phyloP scores from a whole-genome alignment of 2,113 vertebrate genomes.

The Sylvicapra grimmia region DNA sequence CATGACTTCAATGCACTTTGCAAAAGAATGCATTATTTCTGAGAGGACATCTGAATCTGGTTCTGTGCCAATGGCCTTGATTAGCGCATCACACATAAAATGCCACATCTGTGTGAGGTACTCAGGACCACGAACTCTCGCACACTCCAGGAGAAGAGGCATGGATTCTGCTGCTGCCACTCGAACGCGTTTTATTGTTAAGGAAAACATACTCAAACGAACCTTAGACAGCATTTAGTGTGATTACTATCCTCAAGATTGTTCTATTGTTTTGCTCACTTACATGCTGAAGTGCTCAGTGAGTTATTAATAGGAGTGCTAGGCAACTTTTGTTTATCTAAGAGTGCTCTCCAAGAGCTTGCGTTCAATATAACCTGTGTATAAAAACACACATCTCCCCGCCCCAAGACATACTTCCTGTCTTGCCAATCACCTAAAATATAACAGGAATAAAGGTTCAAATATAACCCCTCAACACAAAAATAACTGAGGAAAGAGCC shows the following conservation, averaged over 20 bases:
- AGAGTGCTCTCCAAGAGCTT: not conserved
- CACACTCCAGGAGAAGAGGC: constrained; percentile 96
- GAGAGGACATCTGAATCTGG: constrained; percentile 97
- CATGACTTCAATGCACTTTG: constrained; percentile 98
- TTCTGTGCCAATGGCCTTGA: constrained; percentile 97
- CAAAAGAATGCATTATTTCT: constrained; percentile 99
- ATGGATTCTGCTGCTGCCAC: constrained; percentile 97
- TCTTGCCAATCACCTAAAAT: not conserved
- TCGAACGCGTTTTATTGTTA: constrained; percentile 88
- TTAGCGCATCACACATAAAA: constrained; percentile 98
- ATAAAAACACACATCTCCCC: not conserved
- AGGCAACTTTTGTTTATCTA: not conserved
- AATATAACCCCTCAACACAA: not conserved
- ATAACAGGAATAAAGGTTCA: not conserved
- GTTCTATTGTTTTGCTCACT: not conserved
- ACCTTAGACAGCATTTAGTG: not conserved
- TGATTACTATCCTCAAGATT: not conserved
- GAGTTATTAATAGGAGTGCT: not conserved
- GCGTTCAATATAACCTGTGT: not conserved
- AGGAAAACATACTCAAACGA: constrained; percentile 70
- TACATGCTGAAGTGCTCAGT: not conserved
- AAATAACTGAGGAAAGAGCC: not conserved
- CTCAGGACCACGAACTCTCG: constrained; percentile 91
- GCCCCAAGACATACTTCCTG: not conserved
- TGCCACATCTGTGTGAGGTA: constrained; percentile 99